phyloP scores from a whole-genome alignment of 1,140 invertebrate genomes.

The Rhynchophorus ferrugineus region DNA sequence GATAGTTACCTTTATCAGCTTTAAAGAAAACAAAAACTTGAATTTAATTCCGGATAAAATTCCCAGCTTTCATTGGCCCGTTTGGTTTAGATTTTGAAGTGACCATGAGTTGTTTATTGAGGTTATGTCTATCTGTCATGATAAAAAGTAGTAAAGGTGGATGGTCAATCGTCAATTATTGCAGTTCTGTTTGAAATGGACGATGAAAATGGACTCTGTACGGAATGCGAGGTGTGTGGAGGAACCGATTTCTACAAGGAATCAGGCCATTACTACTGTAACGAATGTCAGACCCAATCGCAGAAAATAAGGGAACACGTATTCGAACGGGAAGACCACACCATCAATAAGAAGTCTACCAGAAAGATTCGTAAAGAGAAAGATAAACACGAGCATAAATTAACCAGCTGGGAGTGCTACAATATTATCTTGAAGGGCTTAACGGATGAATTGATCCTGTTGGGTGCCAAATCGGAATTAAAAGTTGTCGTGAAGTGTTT shows the following conservation, averaged over 20 bases:
- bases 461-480: constrained; percentile 49
- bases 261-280: constrained; percentile 48
- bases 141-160: too few relatives aligned
- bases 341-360: constrained; percentile 12
- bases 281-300: constrained; percentile 47
- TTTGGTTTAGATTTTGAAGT: too few relatives aligned
- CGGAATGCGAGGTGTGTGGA: constrained; percentile 43
- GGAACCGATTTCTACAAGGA: constrained; percentile 43
- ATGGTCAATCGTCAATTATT: too few relatives aligned
- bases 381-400: too few relatives aligned
- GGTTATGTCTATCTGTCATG: too few relatives aligned
- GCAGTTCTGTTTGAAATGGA: too few relatives aligned
- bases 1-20: too few relatives aligned
- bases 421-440: constrained; percentile 56
- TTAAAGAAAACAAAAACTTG: too few relatives aligned
- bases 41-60: too few relatives aligned
- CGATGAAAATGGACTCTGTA: not conserved
- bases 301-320: constrained; percentile 44
- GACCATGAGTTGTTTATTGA: too few relatives aligned
- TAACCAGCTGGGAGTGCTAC: constrained; percentile 54
- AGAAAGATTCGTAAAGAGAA: constrained; percentile 25
- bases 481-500: constrained; percentile 53
- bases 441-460: constrained; percentile 49
- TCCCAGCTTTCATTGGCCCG: too few relatives aligned
- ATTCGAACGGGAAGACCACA: constrained; percentile 18